Base-by-base conservation (phyloP, 37 sponge, comb jelly and placozoan species). In the Halisarca cf. caerulea region DNA sequence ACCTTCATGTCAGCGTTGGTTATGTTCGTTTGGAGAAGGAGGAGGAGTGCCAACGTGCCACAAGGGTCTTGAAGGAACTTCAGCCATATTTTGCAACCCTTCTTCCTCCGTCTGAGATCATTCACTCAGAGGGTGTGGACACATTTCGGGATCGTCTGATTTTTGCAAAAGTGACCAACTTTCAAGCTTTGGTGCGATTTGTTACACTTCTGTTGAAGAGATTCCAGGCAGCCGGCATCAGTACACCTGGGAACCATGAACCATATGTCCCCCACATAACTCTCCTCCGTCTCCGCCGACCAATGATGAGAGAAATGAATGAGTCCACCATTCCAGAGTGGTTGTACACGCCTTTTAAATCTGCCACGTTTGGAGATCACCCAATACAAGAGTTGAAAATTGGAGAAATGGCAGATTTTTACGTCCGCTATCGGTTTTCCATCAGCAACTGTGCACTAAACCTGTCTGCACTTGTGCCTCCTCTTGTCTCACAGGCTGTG, bases 221-320 rank as follows among this genome's bases (percentile, higher is more conserved):
- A 51, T 78, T 96, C 23, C 81, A 88, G 45, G 71, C 75, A n/a
- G 94, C 94, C 25, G 93, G 94, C 6, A 27, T 96, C 11, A 37
- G 73, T 23, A 96, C 96, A 0, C 96, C 96, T 27, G 96, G 96
- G 0, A 96, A 96, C 77, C 86, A 91, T 58, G 74, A 38, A 24
- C 79, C 88, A 32, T 96, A 77, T 81, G 94, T 87, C 39, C 91
- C 96, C 2, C 96, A 96, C 82, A 88, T 96, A 80, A 96, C 96
- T 2, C 60, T 96, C 0, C 66, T 93, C 18, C 94, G 91, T 73
- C 82, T 96, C 17, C 80, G 89, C 11, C 77, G 96, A 59, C 94
- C 94, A 35, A 86, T 93, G 89, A 83, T 82, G 38, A 82, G 85
- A 24, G 86, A 88, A 11, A 69, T 88, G 25, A 79, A 89, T 75